These are phyloP conservation scores for Rhinophrynus dorsalis DNA, from an alignment of 2,797 vertebrate genomes.

Conservation along the genomic window DNA sequence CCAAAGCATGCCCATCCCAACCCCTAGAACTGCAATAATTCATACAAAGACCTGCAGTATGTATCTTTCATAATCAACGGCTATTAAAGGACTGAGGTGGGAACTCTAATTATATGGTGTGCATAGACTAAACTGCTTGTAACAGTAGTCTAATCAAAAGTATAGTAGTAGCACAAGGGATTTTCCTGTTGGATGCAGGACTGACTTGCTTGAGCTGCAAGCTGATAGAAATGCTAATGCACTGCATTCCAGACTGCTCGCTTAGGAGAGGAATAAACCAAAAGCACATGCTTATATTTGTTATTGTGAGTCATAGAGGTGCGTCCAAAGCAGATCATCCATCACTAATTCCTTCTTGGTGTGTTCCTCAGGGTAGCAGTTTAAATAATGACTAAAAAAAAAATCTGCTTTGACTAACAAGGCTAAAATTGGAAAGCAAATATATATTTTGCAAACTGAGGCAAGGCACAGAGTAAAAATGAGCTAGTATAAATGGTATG, in stretches of 20 bases:
- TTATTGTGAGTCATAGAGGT: not conserved
- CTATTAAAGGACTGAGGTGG: too few relatives aligned
- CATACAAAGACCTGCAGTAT: too few relatives aligned
- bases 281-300: not conserved
- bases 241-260: not conserved
- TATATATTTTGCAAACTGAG: constrained; percentile 5
- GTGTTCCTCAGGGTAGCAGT: not conserved
- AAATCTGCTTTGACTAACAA: constrained; percentile 12
- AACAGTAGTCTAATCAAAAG: too few relatives aligned
- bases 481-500: constrained; percentile 14
- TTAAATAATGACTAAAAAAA: constrained; percentile 13
- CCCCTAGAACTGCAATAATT: too few relatives aligned
- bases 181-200: too few relatives aligned
- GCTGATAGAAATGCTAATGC: not conserved
- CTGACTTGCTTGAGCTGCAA: not conserved
- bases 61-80: too few relatives aligned
- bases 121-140: too few relatives aligned
- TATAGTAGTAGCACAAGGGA: too few relatives aligned
- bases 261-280: not conserved
- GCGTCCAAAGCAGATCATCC: not conserved
- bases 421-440: constrained; percentile 4
- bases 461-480: constrained; percentile 30
- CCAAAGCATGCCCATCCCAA: too few relatives aligned
- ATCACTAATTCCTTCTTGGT: constrained; percentile 5
- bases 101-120: too few relatives aligned